Evolutionary conservation across 2,113 vertebrate genomes (phyloP).

Genomic region (Apaloderma vittatum): DNA sequence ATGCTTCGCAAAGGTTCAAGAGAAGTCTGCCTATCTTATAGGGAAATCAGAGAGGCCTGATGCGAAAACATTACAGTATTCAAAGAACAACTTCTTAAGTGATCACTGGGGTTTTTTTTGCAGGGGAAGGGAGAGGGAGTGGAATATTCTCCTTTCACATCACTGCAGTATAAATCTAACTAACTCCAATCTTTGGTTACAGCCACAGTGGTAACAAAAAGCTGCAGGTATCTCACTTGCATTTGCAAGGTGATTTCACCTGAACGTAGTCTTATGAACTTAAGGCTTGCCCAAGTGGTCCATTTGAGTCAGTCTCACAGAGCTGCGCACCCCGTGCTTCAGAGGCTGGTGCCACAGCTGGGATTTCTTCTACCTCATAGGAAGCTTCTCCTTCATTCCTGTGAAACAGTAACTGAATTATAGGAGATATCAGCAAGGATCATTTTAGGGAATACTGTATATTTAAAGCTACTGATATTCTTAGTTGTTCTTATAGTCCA

Average conservation of each 20-base stretch:
- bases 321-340: not conserved
- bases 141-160: not conserved
- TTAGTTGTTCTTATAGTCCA: not conserved
- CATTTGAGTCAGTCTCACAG: not conserved
- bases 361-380: not conserved
- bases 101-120: not conserved
- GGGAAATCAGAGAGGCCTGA: not conserved
- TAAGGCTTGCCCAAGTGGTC: not conserved
- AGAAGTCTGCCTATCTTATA: not conserved
- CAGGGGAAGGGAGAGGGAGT: not conserved
- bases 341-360: not conserved
- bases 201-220: not conserved
- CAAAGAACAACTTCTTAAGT: not conserved
- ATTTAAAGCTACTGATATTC: not conserved
- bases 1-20: not conserved
- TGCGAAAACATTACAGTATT: not conserved
- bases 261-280: accelerated
- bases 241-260: not conserved
- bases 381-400: not conserved
- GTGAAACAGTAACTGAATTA: not conserved
- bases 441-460: not conserved
- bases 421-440: not conserved
- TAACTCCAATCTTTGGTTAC: not conserved
- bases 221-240: not conserved
- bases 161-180: not conserved